phyloP scores from a whole-genome alignment of 2,888 invertebrate species.

The Salticus scenicus region DNA sequence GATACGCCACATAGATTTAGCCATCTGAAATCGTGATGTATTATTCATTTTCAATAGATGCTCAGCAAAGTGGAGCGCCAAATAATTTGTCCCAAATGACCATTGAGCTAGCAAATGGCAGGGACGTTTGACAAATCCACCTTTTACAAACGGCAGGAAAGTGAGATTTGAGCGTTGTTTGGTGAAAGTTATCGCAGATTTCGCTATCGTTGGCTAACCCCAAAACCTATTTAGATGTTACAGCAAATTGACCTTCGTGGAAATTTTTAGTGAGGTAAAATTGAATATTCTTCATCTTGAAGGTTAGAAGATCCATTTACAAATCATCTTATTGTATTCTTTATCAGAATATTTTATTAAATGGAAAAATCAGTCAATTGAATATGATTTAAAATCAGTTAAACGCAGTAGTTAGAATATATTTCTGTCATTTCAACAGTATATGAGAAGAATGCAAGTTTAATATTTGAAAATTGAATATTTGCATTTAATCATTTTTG shows the following conservation, averaged over 20 bases:
- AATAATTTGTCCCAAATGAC: constrained; percentile 9
- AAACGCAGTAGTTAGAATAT: no score
- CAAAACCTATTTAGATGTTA: background rate
- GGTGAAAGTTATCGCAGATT: background rate
- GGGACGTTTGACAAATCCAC: background rate
- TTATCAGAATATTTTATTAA: no score
- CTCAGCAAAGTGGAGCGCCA: constrained; percentile 3
- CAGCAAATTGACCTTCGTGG: background rate
- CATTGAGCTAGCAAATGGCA: constrained; percentile 3
- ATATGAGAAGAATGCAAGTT: no score
- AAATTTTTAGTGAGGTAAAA: background rate
- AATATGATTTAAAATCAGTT: no score
- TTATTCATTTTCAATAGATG: constrained; percentile 10
- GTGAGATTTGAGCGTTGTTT: background rate
- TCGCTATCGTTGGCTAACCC: background rate
- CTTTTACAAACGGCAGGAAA: background rate
- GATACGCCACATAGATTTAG: background rate
- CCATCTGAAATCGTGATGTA: constrained; percentile 1
- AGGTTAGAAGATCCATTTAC: background rate
- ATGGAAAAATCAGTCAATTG: no score
- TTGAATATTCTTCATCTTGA: background rate
- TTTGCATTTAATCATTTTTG: no score
- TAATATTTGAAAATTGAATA: no score
- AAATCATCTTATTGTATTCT: no score
- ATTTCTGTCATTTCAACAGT: no score